These are phyloP conservation scores for Melanotaenia duboulayi DNA, from an alignment of 2,113 vertebrate species.

Conservation along the genomic window DNA sequence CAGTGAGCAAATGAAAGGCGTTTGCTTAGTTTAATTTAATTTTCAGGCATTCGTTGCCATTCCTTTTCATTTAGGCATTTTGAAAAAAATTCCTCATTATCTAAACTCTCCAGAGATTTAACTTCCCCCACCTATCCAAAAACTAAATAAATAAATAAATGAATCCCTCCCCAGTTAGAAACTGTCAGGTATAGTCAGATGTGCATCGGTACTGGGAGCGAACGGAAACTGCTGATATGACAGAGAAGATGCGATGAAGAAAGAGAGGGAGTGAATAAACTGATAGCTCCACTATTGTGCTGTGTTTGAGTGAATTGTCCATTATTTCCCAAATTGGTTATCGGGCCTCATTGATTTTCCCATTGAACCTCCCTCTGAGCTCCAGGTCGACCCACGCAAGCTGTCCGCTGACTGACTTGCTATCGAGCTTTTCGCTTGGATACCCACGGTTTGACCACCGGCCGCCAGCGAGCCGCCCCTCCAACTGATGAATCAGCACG, in stretches of 20 bases:
- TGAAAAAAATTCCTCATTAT: background rate
- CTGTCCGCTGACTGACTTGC: conserved; percentile 54
- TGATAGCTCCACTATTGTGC: conserved; percentile 42
- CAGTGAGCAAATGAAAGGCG: no score
- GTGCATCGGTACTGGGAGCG: background rate
- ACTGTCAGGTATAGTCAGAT: conserved; percentile 14
- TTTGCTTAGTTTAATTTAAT: background rate
- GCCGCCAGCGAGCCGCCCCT: background rate
- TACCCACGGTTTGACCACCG: conserved; percentile 48
- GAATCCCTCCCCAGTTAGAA: background rate
- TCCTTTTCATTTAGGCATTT: no score
- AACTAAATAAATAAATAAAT: no score
- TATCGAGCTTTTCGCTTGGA: conserved; percentile 64
- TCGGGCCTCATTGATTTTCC: conserved; percentile 75
- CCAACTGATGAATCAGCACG: conserved; percentile 61
- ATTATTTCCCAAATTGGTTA: conserved; percentile 77
- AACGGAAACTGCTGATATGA: conserved; percentile 10
- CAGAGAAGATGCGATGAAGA: conserved; percentile 9
- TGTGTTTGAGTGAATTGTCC: conserved; percentile 68
- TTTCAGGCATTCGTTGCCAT: background rate
- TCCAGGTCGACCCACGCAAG: conserved; percentile 50
- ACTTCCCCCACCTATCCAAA: no score
- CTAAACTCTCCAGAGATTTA: background rate
- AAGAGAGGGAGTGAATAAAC: conserved; percentile 21
- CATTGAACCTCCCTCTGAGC: conserved; percentile 63